Conservation (phyloP, 2,888 invertebrate species). For the Candidula unifasciata region DNA sequence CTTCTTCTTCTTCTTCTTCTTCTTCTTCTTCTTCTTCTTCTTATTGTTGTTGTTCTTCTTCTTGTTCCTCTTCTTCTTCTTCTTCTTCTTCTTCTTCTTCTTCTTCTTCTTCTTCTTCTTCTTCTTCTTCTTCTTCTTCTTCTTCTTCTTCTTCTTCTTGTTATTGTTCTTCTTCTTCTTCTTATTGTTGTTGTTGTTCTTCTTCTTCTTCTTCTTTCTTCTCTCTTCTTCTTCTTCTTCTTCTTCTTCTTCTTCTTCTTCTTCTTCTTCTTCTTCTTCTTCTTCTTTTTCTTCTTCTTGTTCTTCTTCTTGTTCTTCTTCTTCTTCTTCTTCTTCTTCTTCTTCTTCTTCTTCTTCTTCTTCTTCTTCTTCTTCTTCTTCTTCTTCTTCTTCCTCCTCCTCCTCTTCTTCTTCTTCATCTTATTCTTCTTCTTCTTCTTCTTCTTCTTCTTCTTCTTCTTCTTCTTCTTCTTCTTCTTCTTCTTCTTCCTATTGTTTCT, state of each 20-base stretch:
- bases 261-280: slow-evolving; percentile 43
- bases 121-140: not conserved
- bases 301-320: slow-evolving; percentile 25
- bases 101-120: slow-evolving; percentile 12
- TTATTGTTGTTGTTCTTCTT: not conserved
- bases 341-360: slow-evolving; percentile 1
- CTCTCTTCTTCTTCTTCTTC: slow-evolving; percentile 26
- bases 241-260: slow-evolving; percentile 38
- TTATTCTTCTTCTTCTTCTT: slow-evolving; percentile 38
- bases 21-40: slow-evolving; percentile 4
- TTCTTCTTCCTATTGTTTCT: slow-evolving; percentile 6
- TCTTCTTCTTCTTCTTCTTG: not conserved
- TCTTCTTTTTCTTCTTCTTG: slow-evolving; percentile 29
- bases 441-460: slow-evolving; percentile 37
- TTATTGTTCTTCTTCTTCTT: slow-evolving; percentile 33
- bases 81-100: slow-evolving; percentile 12
- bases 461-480: slow-evolving; percentile 32
- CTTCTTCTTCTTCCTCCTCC: slow-evolving; percentile 45
- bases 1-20: not conserved
- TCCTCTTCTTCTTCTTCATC: slow-evolving; percentile 40
- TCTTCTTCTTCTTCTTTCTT: not conserved
- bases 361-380: slow-evolving; percentile 48
- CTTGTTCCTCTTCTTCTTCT: not conserved
- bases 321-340: too few relatives aligned
- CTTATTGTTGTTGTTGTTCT: slow-evolving; percentile 38